These are phyloP conservation scores for Megamerina dolium DNA, from an alignment of 2,888 invertebrate species.

Conservation along the genomic window DNA sequence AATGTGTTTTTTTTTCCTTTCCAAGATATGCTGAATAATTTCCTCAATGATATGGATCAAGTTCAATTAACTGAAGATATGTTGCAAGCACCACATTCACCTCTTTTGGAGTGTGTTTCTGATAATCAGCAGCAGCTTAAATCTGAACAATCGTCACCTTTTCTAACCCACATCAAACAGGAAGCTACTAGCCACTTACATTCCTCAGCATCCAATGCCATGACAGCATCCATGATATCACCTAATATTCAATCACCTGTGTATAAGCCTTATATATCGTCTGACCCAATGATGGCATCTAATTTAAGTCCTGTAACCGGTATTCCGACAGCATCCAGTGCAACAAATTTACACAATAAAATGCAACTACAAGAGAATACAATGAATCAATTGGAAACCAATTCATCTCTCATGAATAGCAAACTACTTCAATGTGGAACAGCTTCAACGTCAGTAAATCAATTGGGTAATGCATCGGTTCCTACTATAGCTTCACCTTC, in stretches of 20 bases:
- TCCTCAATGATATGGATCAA: conserved; percentile 42
- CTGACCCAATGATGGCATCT: conserved; percentile 39
- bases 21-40: conserved; percentile 43
- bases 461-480: conserved; percentile 17
- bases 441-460: conserved; percentile 18
- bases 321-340: conserved; percentile 14
- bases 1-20: background rate
- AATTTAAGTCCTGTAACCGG: conserved; percentile 28
- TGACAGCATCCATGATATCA: conserved; percentile 1
- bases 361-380: conserved; percentile 7
- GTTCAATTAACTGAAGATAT: conserved; percentile 34
- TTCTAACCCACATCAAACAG: conserved; percentile 28
- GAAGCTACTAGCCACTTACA: conserved; percentile 22
- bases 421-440: conserved; percentile 7
- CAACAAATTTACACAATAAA: conserved; percentile 9
- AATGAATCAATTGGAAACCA: background rate
- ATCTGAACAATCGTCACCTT: conserved; percentile 27
- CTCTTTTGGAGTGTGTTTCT: conserved; percentile 25
- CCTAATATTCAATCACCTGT: conserved; percentile 20
- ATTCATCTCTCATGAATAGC: conserved; percentile 4
- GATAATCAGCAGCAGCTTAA: conserved; percentile 25
- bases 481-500: conserved; percentile 18
- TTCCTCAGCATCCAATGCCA: conserved; percentile 14
- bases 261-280: conserved; percentile 30
- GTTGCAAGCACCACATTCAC: conserved; percentile 23